Base-by-base conservation (phyloP, 2,797 vertebrate genomes). In the Chaetophractus vellerosus region DNA sequence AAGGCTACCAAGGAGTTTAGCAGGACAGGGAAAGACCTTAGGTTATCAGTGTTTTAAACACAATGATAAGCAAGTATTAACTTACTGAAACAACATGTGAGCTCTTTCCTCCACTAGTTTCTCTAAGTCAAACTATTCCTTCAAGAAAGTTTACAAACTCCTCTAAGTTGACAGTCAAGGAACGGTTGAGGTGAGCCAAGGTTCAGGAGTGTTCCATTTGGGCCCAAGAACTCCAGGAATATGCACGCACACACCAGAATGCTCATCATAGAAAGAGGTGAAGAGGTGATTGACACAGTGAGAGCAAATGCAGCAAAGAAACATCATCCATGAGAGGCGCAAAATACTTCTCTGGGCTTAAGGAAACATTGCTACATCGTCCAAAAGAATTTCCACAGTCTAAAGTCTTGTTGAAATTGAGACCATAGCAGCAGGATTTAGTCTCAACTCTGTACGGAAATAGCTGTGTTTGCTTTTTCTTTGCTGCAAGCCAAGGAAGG, bases 31-130 rank as follows among this genome's bases (percentile, higher is more conserved):
- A 52, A 96, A 97, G 95, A 88, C 69, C 84, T 24, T 78, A 78
- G 50, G 59, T 85, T 59, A 88, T 26, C 72, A 66, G 36, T 91
- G 85, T 95, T 95, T 95, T 96, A 97, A 86, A 84, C 90, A 94
- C 31, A 66, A 84, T 88, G 90, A 97, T 89, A 33, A 96, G 96
- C 57, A 94, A 90, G 97, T 61, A 96, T 86, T 79, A n/a, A 79
- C 61, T 94, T 96, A 94, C 97, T 96, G 97, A 97, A 94, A 74
- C 82, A 95, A 78, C 48, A 93, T 52, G 90, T 92, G 96, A 97
- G 88, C 86, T 96, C 86, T 95, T 89, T 85, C 90, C 38, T 95
- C 83, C 45, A 78, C 80, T 92, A 96, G 59, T 38, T 71, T 94
- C 91, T 96, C 87, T 82, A 96, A 97, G 96, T 83, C 97, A 95